Conservation (phyloP, 2,888 invertebrate species). For the Nomada fabriciana region DNA sequence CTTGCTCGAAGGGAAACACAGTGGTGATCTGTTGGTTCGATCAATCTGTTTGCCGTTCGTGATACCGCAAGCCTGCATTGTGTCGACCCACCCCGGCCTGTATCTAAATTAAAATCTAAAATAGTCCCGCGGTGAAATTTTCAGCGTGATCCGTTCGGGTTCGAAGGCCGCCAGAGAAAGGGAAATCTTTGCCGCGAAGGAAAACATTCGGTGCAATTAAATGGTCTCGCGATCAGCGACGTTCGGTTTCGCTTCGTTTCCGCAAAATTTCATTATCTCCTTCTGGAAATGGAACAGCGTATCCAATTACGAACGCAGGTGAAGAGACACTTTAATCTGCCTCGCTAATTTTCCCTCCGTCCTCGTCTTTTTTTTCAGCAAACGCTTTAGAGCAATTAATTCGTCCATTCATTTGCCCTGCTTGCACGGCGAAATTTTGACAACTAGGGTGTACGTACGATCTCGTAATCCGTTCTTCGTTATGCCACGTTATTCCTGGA, state of each 20-base stretch:
- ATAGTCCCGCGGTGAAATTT: slow-evolving; percentile 13
- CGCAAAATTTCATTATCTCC: slow-evolving; percentile 12
- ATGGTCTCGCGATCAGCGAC: background rate
- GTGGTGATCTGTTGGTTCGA: slow-evolving; percentile 3
- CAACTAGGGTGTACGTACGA: too few species aligned
- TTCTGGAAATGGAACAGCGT: background rate
- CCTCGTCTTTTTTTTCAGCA: too few species aligned
- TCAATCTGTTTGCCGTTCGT: slow-evolving; percentile 30
- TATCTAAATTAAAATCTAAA: slow-evolving; percentile 38
- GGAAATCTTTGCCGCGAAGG: background rate
- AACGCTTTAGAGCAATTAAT: background rate
- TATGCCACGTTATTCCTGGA: background rate
- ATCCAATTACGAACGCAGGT: too few species aligned
- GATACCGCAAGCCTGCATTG: background rate
- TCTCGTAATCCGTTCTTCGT: background rate
- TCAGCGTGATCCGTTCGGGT: background rate
- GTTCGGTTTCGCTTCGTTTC: background rate
- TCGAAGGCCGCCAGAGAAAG: background rate
- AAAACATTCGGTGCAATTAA: slow-evolving; percentile 12
- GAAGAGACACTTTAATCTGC: background rate
- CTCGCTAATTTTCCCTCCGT: background rate
- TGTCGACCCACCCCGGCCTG: background rate
- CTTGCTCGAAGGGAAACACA: background rate
- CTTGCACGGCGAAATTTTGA: background rate
- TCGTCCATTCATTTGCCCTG: background rate